Percentiles rank a stretch among this genome's conserved stretches.
phyloP scores from a whole-genome alignment of 2,113 vertebrate species.

The Actinemys pallida region DNA sequence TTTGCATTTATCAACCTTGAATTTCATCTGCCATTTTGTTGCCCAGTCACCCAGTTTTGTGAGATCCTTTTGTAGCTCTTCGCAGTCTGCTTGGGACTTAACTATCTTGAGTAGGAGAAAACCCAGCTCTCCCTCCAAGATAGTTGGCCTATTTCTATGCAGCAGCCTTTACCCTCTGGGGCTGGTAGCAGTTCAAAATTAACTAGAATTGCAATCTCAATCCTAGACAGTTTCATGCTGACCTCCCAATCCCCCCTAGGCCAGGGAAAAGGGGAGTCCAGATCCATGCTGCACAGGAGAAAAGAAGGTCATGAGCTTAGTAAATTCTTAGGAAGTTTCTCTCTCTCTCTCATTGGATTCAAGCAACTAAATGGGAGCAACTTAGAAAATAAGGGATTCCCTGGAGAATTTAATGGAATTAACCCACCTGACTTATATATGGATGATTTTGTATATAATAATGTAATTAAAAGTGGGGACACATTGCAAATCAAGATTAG shows the following conservation, averaged over 20 bases:
- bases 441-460: too few species aligned
- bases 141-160: not conserved
- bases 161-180: not conserved
- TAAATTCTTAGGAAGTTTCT: not conserved
- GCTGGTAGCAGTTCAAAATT: rapidly evolving
- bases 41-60: too few species aligned
- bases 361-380: not conserved
- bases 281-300: rapidly evolving
- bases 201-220: not conserved
- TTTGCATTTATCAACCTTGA: too few species aligned
- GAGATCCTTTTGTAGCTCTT: too few species aligned
- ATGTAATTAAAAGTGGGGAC: not conserved
- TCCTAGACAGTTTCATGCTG: not conserved
- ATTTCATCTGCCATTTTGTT: too few species aligned
- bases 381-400: not conserved
- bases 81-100: too few species aligned
- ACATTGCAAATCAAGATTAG: not conserved
- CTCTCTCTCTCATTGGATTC: not conserved
- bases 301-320: rapidly evolving
- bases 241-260: not conserved
- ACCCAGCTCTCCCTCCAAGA: not conserved
- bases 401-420: not conserved
- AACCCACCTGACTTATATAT: not conserved
- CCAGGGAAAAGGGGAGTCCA: not conserved
- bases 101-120: not conserved